phyloP scores from a whole-genome alignment of 2,113 vertebrate genomes.

The Chamaetylas fuelleborni region DNA sequence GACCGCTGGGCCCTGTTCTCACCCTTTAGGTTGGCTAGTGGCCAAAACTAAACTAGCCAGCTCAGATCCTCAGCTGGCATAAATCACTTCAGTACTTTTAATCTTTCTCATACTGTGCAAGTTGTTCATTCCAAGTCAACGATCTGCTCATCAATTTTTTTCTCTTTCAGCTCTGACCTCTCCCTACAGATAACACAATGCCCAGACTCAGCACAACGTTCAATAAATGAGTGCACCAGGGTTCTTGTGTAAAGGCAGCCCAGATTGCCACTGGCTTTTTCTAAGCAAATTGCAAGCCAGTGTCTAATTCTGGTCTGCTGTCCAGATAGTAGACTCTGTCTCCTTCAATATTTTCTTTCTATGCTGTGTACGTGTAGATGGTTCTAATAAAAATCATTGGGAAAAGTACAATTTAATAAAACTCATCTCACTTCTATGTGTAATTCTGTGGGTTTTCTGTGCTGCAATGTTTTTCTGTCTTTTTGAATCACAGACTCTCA shows the following conservation, averaged over 20 bases:
- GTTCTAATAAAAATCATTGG: not conserved
- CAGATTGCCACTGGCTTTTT: not conserved
- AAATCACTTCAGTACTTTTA: constrained; percentile 29
- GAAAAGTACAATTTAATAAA: not conserved
- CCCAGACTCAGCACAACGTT: not conserved
- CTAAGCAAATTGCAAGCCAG: not conserved
- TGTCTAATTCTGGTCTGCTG: not conserved
- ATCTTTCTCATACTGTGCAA: not conserved
- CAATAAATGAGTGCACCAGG: not conserved
- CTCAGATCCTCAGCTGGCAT: constrained; percentile 11
- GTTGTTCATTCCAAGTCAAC: not conserved
- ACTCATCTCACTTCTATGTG: not conserved
- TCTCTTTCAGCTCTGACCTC: constrained; percentile 14
- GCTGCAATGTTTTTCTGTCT: not conserved
- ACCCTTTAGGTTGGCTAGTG: constrained; percentile 33
- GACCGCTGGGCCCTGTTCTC: constrained; percentile 3
- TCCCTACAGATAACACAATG: not conserved
- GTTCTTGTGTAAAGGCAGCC: not conserved
- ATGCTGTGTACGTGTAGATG: not conserved
- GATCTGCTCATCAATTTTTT: not conserved
- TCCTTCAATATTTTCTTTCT: not conserved
- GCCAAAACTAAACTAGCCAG: constrained; percentile 52
- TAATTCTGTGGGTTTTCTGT: not conserved
- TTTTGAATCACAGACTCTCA: not conserved
- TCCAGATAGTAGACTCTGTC: not conserved